A percentile compares a stretch with the other conserved stretches of the same genome.
Conservation (phyloP, 2,797 vertebrate genomes). For the Danio kyathit region DNA sequence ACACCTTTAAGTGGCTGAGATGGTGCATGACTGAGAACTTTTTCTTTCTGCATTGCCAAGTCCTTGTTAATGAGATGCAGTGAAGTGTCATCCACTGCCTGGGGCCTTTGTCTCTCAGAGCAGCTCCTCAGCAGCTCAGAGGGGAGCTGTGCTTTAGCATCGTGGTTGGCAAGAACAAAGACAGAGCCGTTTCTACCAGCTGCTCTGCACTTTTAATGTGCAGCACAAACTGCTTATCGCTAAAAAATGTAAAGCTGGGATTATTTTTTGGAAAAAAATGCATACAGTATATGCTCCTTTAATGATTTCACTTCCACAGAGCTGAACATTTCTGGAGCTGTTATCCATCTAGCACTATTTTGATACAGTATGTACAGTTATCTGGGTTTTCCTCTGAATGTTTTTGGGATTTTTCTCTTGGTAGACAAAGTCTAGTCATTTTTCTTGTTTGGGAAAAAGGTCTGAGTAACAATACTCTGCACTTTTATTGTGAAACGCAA, state of each 20-base stretch:
- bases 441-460: too few species aligned
- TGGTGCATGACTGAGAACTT: slow-evolving; percentile 64
- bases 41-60: slow-evolving; percentile 63
- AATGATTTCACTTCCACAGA: not conserved
- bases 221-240: not conserved
- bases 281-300: not conserved
- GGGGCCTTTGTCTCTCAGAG: slow-evolving; percentile 70
- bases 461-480: not conserved
- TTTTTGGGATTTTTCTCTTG: not conserved
- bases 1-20: slow-evolving; percentile 43
- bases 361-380: not conserved
- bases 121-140: slow-evolving; percentile 64
- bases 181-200: slow-evolving; percentile 14
- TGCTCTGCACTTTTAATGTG: slow-evolving; percentile 12
- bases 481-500: not conserved
- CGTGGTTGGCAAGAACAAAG: slow-evolving; percentile 38
- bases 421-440: too few species aligned
- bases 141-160: slow-evolving; percentile 67
- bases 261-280: not conserved
- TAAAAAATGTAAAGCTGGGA: slow-evolving; percentile 1
- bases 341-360: not conserved
- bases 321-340: not conserved
- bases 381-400: not conserved
- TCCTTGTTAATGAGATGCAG: slow-evolving; percentile 76
- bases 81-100: slow-evolving; percentile 75